phyloP scores from a whole-genome alignment of 2,888 invertebrate species.

The Phengaris arion region DNA sequence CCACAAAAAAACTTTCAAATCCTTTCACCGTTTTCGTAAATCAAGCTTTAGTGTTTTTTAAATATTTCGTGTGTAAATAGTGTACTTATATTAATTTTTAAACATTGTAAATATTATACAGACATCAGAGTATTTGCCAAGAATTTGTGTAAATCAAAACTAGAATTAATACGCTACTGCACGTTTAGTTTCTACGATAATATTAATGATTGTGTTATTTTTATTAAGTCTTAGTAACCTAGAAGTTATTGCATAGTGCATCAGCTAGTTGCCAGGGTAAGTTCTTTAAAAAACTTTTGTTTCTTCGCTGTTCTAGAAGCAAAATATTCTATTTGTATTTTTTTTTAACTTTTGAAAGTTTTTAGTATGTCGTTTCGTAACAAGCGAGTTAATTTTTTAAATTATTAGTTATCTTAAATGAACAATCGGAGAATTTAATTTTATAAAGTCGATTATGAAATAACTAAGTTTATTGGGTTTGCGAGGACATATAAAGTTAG shows the following conservation, averaged over 20 bases:
- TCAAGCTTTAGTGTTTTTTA: slow-evolving; percentile 10
- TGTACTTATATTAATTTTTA: not conserved
- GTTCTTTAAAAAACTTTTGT: not conserved
- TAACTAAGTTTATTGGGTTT: too few species aligned
- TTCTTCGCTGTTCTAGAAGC: too few species aligned
- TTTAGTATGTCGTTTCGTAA: too few species aligned
- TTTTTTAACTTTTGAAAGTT: too few species aligned
- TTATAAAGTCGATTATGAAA: too few species aligned
- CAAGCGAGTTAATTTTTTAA: too few species aligned
- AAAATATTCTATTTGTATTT: too few species aligned
- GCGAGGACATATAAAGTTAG: not conserved
- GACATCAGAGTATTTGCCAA: not conserved
- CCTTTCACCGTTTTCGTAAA: slow-evolving; percentile 13
- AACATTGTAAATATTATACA: not conserved
- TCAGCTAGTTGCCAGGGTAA: not conserved
- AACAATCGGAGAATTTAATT: too few species aligned
- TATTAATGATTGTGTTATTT: not conserved
- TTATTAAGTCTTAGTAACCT: not conserved
- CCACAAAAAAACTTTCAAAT: slow-evolving; percentile 17
- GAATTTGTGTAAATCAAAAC: not conserved
- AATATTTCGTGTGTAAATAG: slow-evolving; percentile 1
- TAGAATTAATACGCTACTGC: not conserved
- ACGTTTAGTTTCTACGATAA: not conserved
- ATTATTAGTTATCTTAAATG: too few species aligned
- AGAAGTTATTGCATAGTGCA: not conserved